Base-by-base conservation (phyloP, 2,797 vertebrate genomes). In the Pogonophryne albipinna region DNA sequence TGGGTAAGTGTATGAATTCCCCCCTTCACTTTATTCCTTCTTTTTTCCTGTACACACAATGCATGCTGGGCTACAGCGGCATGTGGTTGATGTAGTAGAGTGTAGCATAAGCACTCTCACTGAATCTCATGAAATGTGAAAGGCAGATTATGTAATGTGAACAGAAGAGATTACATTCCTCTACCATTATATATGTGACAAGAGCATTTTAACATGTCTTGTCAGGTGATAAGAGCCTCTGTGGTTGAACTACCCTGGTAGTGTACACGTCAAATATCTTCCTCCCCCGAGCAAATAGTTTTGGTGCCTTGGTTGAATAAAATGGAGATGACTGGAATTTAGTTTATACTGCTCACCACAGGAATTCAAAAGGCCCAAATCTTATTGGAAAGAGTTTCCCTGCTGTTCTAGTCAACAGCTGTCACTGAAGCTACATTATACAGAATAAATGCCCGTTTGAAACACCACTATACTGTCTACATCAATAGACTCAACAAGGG, bases 1-100 rank as follows among this genome's bases (percentile, higher is more conserved):
- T 97, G 95, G 97, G 98, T 99, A 99, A 99, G 97, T 99, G 95
- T 96, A 94, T 95, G 94, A 90, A 94, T 92, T 80, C 67, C 93
- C 95, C 27, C 93, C 92, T 92, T 71, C 78, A 74, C 91, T 93
- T 80, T 86, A 80, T 52, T 76, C 83, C 71, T 82, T 81, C 78
- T 83, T 74, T 83, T 78, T 53, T 85, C 75, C 68, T 85, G 41
- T 83, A 57, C 11, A 74, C 61, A 42, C 61, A 38, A 74, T 62
- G 90, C 83, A 88, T 90, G 89, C 74, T 75, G 82, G 71, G 76
- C 73, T 77, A 34, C 66, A 87, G 75, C 63, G 82, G 88, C 89
- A 92, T 90, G 91, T 65, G 52, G 76, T 55, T 67, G 11, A 51
- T 71, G 20, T 74, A 53, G 20, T 74, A 53, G 19, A 72, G 38